These are phyloP conservation scores for Epiperipatus broadwayi DNA, from an alignment of 2,888 invertebrate species.

Conservation along the genomic window DNA sequence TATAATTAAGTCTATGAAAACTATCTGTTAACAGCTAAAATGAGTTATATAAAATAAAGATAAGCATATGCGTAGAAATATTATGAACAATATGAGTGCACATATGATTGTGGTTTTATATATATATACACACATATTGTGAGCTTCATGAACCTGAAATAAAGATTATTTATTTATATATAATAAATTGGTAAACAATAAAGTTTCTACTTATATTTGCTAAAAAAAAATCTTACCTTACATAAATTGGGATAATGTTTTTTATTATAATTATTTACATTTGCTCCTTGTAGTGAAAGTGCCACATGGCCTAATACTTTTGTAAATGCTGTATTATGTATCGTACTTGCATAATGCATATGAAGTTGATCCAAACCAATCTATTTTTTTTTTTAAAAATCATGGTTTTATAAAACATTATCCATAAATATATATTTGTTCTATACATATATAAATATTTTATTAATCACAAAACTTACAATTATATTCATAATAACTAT, in stretches of 20 bases:
- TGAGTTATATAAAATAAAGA: no score
- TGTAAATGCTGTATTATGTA: constrained; percentile 38
- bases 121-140: no score
- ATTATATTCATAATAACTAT: background rate
- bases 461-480: constrained; percentile 10
- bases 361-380: constrained; percentile 82
- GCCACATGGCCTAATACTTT: constrained; percentile 35
- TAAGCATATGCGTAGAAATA: no score
- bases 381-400: constrained; percentile 26
- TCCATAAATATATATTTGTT: constrained; percentile 6
- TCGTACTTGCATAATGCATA: constrained; percentile 81
- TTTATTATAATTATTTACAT: constrained; percentile 31
- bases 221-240: constrained; percentile 34
- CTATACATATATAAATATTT: constrained; percentile 7
- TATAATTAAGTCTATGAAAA: no score
- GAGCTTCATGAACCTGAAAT: no score
- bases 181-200: no score
- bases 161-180: no score
- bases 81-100: no score
- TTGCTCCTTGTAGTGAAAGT: constrained; percentile 27
- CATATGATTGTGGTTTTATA: no score
- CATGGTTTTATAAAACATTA: constrained; percentile 1
- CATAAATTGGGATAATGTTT: constrained; percentile 67
- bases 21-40: no score
- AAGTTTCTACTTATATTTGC: no score